Base-by-base conservation (phyloP, 2,888 invertebrate species). In the Cryptocephalus primarius region DNA sequence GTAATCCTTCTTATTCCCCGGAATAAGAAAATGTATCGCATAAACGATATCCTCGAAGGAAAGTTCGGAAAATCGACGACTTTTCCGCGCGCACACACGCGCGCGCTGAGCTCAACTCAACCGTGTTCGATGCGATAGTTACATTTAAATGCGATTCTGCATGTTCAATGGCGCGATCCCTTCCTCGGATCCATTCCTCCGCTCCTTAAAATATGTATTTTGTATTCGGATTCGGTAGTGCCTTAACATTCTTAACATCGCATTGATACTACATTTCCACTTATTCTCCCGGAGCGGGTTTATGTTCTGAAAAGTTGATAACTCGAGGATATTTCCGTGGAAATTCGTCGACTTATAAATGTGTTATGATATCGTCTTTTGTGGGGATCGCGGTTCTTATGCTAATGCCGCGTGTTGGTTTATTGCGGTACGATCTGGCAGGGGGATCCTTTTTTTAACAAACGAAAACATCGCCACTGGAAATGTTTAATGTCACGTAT, bases 221-320 rank as follows among this genome's bases (percentile, higher is more conserved):
- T 65, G 65, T 66, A 66, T 66, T 63, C 66, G 62, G 61, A 60
- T 60, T 62, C 58, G 48, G 63, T 62, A 55, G 60, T 54, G 57
- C 55, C 59, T 65, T 65, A 65, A 63, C 64, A 58, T 64, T 58
- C 49, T 51, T 51, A 53, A 51, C 51, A 48, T 51, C 45, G 46
- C 49, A 47, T 61, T 57, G 65, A 66, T 65, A 63, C 63, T 57
- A 59, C 59, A 59, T 63, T 61, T 57, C 56, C 50, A 54, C 60
- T 55, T 56, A 61, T 62, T 59, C 55, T 59, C 57, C 54, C 51
- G 53, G 58, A 57, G 56, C 60, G 57, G 60, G 57, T 66, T 64
- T 65, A 64, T 61, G 59, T 56, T 50, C 55, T 54, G 60, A 61
- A 62, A 66, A 60, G 54, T 59, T 55, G 60, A 63, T 58, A 62